Evolutionary conservation across 2,797 vertebrate species (phyloP).

Genomic region (Tenualosa ilisha): DNA sequence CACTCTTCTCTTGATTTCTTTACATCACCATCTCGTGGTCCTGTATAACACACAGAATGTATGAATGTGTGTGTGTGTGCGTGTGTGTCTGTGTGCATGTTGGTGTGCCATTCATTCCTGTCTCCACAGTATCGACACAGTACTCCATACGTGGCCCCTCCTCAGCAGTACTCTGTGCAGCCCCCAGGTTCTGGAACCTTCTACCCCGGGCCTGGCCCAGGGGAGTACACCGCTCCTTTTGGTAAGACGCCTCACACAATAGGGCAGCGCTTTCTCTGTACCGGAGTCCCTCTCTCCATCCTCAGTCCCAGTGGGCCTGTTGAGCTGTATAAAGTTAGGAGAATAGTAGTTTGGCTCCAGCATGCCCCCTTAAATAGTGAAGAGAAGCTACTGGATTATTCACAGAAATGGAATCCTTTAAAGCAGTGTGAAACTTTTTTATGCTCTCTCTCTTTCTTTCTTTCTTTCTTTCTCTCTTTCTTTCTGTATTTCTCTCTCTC

Average conservation of each 20-base stretch:
- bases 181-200: constrained; percentile 90
- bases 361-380: background rate
- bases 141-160: constrained; percentile 90
- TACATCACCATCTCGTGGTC: background rate
- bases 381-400: background rate
- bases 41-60: background rate
- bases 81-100: background rate
- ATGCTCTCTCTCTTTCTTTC: background rate
- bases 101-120: constrained; percentile 26
- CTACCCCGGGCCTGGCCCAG: constrained; percentile 92
- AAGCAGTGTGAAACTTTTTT: background rate
- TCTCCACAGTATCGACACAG: constrained; percentile 88
- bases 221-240: constrained; percentile 90
- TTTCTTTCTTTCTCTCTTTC: background rate
- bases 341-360: background rate
- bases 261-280: background rate
- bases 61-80: background rate
- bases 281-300: background rate
- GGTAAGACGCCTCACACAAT: constrained; percentile 73
- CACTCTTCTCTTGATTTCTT: background rate
- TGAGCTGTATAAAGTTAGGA: background rate
- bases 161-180: constrained; percentile 94
- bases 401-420: background rate
- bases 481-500: constrained; percentile 36
- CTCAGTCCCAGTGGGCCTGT: background rate